Conservation (phyloP, 2,888 invertebrate species). For the Melanchra persicariae region DNA sequence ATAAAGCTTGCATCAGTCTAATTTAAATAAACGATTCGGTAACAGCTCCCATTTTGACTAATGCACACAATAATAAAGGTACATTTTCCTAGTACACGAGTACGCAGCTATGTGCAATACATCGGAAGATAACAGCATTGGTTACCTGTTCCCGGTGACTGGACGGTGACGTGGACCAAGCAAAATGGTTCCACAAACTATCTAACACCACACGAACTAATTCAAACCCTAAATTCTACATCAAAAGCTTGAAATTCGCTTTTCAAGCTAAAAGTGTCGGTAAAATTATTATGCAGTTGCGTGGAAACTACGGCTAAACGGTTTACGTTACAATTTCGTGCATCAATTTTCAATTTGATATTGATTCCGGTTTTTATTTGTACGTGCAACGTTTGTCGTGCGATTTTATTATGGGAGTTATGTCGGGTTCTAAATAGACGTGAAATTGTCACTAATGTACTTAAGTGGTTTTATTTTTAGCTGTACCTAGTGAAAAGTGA, state of each 20-base stretch:
- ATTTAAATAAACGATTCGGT: slow-evolving; percentile 8
- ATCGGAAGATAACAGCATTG: slow-evolving; percentile 59
- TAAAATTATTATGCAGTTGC: slow-evolving; percentile 67
- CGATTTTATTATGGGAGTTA: slow-evolving; percentile 10
- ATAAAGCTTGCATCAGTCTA: not conserved
- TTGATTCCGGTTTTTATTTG: slow-evolving; percentile 55
- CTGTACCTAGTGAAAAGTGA: not conserved
- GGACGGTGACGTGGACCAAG: slow-evolving; percentile 51
- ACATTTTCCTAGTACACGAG: slow-evolving; percentile 48
- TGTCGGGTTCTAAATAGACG: not conserved
- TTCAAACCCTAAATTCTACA: not conserved
- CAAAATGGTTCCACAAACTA: slow-evolving; percentile 51
- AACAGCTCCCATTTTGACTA: slow-evolving; percentile 2
- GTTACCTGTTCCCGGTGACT: slow-evolving; percentile 58
- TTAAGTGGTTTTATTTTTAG: slow-evolving; percentile 26
- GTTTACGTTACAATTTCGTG: slow-evolving; percentile 70
- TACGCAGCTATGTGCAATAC: slow-evolving; percentile 49
- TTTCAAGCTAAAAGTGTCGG: not conserved
- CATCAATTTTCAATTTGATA: slow-evolving; percentile 65
- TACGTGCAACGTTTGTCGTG: slow-evolving; percentile 31
- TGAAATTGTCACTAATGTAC: slow-evolving; percentile 21
- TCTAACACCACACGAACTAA: slow-evolving; percentile 11
- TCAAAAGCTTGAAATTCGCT: slow-evolving; percentile 14
- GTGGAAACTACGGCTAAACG: slow-evolving; percentile 68
- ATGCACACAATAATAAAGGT: slow-evolving; percentile 25